phyloP scores from a whole-genome alignment of 1,140 invertebrate species.

The Druon quercuslanigerum region DNA sequence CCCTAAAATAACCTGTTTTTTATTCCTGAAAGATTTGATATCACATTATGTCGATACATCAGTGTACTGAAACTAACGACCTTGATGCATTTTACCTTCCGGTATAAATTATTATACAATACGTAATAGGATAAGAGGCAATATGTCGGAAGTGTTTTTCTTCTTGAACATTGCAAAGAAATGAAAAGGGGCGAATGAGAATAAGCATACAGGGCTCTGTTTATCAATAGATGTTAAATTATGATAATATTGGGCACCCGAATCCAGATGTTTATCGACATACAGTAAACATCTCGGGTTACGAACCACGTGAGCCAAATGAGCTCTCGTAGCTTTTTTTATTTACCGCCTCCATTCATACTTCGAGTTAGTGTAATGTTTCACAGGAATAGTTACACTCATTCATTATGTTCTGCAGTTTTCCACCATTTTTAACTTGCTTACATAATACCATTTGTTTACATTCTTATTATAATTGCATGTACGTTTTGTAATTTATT shows the following conservation, averaged over 20 bases:
- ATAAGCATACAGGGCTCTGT: neutral
- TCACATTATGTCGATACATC: neutral
- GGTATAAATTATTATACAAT: slow-evolving; percentile 11
- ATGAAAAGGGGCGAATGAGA: neutral
- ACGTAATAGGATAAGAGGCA: neutral
- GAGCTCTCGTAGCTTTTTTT: neutral
- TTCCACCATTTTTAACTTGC: too few relatives aligned
- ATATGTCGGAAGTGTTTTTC: slow-evolving; percentile 3
- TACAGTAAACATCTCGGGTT: slow-evolving; percentile 4
- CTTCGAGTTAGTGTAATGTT: too few relatives aligned
- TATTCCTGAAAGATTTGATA: too few relatives aligned
- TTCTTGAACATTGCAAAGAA: neutral
- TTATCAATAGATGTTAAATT: slow-evolving; percentile 11
- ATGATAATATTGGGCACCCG: slow-evolving; percentile 15
- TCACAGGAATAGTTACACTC: too few relatives aligned
- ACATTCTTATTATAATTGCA: too few relatives aligned
- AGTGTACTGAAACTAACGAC: slow-evolving; percentile 2
- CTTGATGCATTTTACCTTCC: neutral
- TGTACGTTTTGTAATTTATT: too few relatives aligned
- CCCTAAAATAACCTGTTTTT: too few relatives aligned
- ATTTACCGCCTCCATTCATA: too few relatives aligned
- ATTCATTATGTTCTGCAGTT: too few relatives aligned
- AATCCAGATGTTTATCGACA: slow-evolving; percentile 7
- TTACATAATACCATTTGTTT: too few relatives aligned
- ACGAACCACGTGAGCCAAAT: neutral